A percentile compares a stretch with the other conserved stretches of the same genome.
phyloP scores from a whole-genome alignment of 2,888 invertebrate species.

The Leucozona laternaria region DNA sequence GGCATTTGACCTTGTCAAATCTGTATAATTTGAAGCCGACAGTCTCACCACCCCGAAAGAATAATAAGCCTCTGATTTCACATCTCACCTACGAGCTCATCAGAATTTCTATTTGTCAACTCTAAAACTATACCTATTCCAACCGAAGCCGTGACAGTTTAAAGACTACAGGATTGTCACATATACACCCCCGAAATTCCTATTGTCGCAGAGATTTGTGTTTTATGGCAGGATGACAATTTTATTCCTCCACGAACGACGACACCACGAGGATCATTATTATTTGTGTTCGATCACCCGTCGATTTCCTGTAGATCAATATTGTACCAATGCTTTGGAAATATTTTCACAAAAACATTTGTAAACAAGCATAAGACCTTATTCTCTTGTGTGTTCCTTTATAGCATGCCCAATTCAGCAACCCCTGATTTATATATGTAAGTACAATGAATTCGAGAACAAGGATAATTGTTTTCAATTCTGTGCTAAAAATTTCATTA shows the following conservation, averaged over 20 bases:
- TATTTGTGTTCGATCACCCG: constrained; percentile 61
- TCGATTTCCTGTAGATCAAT: constrained; percentile 67
- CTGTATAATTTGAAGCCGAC: constrained; percentile 49
- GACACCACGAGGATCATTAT: constrained; percentile 18
- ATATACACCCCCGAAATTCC: constrained; percentile 2
- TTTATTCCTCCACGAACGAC: constrained; percentile 46
- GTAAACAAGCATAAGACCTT: constrained; percentile 74
- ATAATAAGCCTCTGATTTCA: constrained; percentile 48
- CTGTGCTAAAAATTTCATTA: constrained; percentile 48
- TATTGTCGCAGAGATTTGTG: constrained; percentile 20
- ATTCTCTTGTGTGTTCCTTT: constrained; percentile 35
- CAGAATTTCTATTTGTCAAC: constrained; percentile 41
- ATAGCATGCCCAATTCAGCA: constrained; percentile 19
- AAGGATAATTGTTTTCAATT: constrained; percentile 71
- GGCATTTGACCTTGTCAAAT: constrained; percentile 58
- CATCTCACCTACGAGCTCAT: constrained; percentile 27
- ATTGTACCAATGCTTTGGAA: constrained; percentile 72
- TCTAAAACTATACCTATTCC: background rate
- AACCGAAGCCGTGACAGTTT: constrained; percentile 9
- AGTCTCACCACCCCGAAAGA: constrained; percentile 42
- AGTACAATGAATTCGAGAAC: constrained; percentile 58
- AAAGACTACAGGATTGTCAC: constrained; percentile 41
- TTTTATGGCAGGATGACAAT: constrained; percentile 60
- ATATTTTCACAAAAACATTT: constrained; percentile 75
- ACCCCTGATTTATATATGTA: constrained; percentile 38